phyloP scores from a whole-genome alignment of 2,888 invertebrate genomes.

The Teinopalpus imperialis region DNA sequence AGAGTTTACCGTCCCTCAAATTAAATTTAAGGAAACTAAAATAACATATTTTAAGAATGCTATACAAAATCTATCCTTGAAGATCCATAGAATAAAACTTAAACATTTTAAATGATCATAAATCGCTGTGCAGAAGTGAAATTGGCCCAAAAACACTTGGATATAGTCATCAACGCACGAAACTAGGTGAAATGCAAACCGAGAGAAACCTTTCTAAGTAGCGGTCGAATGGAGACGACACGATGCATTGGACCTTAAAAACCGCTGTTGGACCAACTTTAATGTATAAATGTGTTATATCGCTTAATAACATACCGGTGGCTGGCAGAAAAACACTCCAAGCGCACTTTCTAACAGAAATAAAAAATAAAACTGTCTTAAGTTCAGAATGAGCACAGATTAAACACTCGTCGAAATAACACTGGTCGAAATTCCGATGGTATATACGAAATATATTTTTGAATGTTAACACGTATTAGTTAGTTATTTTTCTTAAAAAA shows the following conservation, averaged over 20 bases:
- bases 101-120: constrained; percentile 5
- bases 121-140: constrained; percentile 14
- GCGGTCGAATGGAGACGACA: constrained; percentile 28
- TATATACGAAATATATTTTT: constrained; percentile 14
- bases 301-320: constrained; percentile 54
- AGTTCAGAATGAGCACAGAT: constrained; percentile 28
- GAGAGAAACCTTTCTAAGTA: constrained; percentile 39
- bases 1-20: too few species aligned
- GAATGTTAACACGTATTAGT: constrained; percentile 21
- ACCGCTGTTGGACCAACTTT: constrained; percentile 44
- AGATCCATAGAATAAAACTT: too few species aligned
- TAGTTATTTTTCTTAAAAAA: constrained; percentile 9
- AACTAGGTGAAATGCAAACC: constrained; percentile 32
- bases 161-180: constrained; percentile 18
- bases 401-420: constrained; percentile 30
- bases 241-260: constrained; percentile 46
- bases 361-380: constrained; percentile 26
- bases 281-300: constrained; percentile 20
- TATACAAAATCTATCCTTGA: too few species aligned
- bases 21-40: too few species aligned
- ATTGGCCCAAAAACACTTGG: constrained; percentile 26
- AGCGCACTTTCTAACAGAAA: constrained; percentile 54
- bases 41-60: too few species aligned
- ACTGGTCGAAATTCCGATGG: constrained; percentile 21
- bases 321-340: constrained; percentile 54